These are phyloP conservation scores for Eubasilissa splendida DNA, from an alignment of 2,888 invertebrate species.

Conservation along the genomic window DNA sequence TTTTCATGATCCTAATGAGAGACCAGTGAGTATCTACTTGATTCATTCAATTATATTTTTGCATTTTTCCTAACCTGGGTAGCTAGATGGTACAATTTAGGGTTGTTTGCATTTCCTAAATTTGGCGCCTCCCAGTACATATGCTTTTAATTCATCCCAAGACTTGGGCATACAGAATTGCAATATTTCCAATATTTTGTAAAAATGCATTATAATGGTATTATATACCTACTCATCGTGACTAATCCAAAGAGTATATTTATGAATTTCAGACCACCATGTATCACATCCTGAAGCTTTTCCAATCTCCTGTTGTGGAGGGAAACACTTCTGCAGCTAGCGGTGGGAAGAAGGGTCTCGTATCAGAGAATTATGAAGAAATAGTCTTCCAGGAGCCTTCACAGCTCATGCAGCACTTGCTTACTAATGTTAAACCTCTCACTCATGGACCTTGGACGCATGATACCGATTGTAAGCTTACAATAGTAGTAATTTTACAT, in stretches of 20 bases:
- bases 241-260: too few species aligned
- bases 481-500: not conserved
- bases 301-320: constrained; percentile 82
- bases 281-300: constrained; percentile 95
- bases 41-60: not conserved
- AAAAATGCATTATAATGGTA: too few species aligned
- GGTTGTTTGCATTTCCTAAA: too few species aligned
- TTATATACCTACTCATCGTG: too few species aligned
- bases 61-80: too few species aligned
- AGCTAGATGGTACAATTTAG: too few species aligned
- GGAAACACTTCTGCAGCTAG: constrained; percentile 66
- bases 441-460: constrained; percentile 84
- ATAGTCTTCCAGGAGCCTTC: constrained; percentile 95
- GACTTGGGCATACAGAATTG: too few species aligned
- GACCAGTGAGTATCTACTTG: constrained; percentile 79
- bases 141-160: too few species aligned
- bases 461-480: constrained; percentile 88
- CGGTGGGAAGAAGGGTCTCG: constrained; percentile 81
- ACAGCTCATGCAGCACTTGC: constrained; percentile 89
- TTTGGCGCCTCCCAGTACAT: too few species aligned
- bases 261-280: constrained; percentile 84
- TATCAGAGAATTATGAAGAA: constrained; percentile 96
- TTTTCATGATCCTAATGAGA: constrained; percentile 96
- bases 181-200: too few species aligned
- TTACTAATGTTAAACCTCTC: constrained; percentile 83